Percentiles rank a stretch among this genome's conserved stretches.
Evolutionary conservation across 2,888 invertebrate genomes (phyloP).

Genomic region (Mythimna ferrago): DNA sequence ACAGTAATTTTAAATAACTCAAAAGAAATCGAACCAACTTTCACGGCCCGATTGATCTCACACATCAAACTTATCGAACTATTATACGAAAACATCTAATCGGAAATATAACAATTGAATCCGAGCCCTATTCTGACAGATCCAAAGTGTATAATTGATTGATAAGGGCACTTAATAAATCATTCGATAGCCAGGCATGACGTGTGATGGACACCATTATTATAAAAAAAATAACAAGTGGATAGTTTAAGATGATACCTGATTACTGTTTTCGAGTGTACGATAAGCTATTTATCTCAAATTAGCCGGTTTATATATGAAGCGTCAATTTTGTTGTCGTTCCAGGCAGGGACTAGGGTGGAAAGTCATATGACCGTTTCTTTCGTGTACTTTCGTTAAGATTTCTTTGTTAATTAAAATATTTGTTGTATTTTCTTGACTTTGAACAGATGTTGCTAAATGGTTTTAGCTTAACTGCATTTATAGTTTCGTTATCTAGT

Average conservation of each 20-base stretch:
- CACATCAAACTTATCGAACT: conserved; percentile 77
- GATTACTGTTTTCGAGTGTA: conserved; percentile 78
- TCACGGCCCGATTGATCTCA: conserved; percentile 76
- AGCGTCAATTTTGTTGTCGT: conserved; percentile 66
- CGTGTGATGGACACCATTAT: conserved; percentile 80
- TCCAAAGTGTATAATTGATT: conserved; percentile 73
- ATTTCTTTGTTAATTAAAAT: no score
- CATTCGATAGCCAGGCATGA: conserved; percentile 80
- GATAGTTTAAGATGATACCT: conserved; percentile 77
- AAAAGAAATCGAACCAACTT: conserved; percentile 71
- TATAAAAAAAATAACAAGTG: conserved; percentile 74
- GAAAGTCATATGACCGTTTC: not conserved
- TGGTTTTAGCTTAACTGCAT: not conserved
- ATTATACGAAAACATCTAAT: conserved; percentile 71
- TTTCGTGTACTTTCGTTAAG: not conserved
- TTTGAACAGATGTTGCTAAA: not conserved
- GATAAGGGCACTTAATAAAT: conserved; percentile 77
- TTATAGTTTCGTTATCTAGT: not conserved
- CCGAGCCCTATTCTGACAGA: conserved; percentile 64
- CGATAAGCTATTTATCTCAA: conserved; percentile 83
- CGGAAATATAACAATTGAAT: conserved; percentile 60
- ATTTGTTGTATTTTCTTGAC: not conserved
- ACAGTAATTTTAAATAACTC: conserved; percentile 50
- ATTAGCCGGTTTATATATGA: conserved; percentile 79
- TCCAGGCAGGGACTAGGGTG: conserved; percentile 49